These are phyloP conservation scores for Argya squamiceps DNA, from an alignment of 2,797 vertebrate species.

Conservation along the genomic window DNA sequence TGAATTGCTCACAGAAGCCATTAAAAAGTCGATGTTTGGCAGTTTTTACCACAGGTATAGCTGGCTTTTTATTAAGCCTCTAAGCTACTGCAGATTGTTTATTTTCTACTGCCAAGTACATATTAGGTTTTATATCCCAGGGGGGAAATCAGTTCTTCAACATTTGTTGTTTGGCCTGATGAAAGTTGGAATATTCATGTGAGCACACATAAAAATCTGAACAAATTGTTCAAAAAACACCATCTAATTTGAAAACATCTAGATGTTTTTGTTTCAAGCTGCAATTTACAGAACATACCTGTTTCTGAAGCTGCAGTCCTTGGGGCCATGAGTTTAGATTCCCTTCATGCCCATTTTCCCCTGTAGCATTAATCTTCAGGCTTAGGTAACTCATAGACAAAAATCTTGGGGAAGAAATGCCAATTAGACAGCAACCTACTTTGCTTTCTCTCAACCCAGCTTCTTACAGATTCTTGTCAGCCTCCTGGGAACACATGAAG, in stretches of 20 bases:
- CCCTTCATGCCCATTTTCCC: background rate
- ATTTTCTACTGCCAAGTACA: slow-evolving; percentile 35
- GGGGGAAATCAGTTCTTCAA: background rate
- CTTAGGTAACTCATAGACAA: background rate
- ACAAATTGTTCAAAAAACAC: background rate
- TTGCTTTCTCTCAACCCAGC: background rate
- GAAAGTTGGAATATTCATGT: background rate
- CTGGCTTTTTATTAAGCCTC: slow-evolving; percentile 53
- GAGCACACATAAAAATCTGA: background rate
- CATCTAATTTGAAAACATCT: background rate
- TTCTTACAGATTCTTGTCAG: background rate
- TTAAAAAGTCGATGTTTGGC: background rate
- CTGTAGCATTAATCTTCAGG: background rate
- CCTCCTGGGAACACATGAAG: background rate
- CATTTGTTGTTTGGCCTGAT: slow-evolving; percentile 11
- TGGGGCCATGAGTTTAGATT: background rate
- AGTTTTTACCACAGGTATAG: slow-evolving; percentile 40
- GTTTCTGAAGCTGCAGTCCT: background rate
- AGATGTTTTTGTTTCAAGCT: background rate
- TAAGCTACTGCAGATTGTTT: slow-evolving; percentile 30
- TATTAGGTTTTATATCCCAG: slow-evolving; percentile 5
- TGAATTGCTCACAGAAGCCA: background rate
- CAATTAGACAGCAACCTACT: background rate
- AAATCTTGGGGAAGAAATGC: background rate
- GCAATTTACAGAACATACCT: background rate